Conservation (phyloP, 2,888 invertebrate genomes). For the Conomelus anceps region DNA sequence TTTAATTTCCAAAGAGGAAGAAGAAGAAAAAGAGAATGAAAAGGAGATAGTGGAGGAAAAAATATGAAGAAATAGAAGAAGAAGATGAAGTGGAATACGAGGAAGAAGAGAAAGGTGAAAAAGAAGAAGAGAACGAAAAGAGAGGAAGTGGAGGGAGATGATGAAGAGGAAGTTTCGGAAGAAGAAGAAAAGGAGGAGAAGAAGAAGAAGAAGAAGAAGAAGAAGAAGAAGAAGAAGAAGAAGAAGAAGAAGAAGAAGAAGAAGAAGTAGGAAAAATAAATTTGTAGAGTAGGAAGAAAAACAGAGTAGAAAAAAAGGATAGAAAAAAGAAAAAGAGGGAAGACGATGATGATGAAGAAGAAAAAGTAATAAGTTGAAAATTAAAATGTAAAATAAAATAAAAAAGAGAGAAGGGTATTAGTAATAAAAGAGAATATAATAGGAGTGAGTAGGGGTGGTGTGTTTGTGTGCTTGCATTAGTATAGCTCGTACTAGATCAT, state of each 20-base stretch:
- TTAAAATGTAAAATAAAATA: no score
- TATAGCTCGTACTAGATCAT: no score
- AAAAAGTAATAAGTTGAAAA: no score
- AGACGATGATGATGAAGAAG: no score
- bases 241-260: neutral
- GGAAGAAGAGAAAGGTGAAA: neutral
- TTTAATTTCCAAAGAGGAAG: neutral
- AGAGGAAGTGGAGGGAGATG: neutral
- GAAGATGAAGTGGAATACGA: neutral
- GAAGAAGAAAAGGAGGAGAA: neutral
- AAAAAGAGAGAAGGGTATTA: no score
- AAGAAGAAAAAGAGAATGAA: neutral
- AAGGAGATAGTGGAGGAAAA: neutral
- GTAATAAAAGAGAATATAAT: no score
- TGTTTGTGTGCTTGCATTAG: no score
- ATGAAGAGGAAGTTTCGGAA: neutral
- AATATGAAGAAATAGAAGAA: neutral
- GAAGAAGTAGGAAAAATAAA: neutral
- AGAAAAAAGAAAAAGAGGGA: no score
- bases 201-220: neutral
- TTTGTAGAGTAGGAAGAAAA: neutral
- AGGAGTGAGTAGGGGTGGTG: no score
- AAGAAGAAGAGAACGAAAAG: neutral
- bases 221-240: neutral
- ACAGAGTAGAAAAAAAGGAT: neutral